A percentile compares a stretch with the other conserved stretches of the same genome.
Conservation (phyloP, 2,797 vertebrate genomes). For the Nyctalus aviator region DNA sequence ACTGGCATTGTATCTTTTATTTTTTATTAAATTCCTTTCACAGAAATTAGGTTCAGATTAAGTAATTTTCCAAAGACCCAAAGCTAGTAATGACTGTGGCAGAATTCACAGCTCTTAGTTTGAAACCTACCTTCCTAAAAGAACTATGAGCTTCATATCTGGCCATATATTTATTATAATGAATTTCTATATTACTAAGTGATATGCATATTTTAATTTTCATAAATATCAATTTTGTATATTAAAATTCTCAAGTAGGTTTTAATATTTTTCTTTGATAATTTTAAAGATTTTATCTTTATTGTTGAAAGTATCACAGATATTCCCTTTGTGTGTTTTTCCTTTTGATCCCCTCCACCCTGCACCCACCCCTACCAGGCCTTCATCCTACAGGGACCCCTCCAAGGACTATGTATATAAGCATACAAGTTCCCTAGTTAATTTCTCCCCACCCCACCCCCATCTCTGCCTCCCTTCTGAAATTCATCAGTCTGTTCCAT, state of each 20-base stretch:
- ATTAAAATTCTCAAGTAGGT: conserved; percentile 1
- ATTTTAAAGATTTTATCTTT: background rate
- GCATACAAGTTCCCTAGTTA: too few species aligned
- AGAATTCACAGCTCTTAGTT: background rate
- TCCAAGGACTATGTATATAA: too few species aligned
- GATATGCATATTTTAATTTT: background rate
- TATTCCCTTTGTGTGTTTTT: too few species aligned
- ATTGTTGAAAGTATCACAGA: too few species aligned
- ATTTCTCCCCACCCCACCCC: too few species aligned
- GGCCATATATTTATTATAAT: background rate
- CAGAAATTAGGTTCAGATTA: background rate
- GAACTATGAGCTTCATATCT: background rate
- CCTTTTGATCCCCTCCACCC: too few species aligned
- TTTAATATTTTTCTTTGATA: background rate
- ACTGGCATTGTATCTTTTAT: background rate
- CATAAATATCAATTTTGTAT: background rate
- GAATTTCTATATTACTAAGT: background rate
- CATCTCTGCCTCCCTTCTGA: too few species aligned
- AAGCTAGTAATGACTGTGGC: background rate
- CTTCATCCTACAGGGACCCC: too few species aligned
- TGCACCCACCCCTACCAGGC: too few species aligned
- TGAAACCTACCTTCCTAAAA: background rate
- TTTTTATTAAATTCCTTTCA: background rate
- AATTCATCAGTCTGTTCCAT: too few species aligned
- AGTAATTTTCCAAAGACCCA: background rate